Percentiles rank a stretch among this genome's conserved stretches.
phyloP scores from a whole-genome alignment of 1,140 invertebrate species.

The Elysia chlorotica region DNA sequence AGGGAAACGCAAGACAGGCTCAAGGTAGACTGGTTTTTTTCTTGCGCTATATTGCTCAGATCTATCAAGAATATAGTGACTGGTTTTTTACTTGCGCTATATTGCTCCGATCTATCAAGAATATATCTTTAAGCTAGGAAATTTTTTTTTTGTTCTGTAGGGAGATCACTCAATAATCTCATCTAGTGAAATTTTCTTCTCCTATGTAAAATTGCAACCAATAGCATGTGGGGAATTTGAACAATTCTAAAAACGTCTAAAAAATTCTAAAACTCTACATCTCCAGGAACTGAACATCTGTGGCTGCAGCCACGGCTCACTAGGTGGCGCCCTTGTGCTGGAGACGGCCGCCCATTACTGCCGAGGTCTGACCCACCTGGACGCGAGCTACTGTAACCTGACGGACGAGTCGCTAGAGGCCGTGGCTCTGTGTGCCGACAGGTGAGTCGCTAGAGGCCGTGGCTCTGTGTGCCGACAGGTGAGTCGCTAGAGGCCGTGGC shows the following conservation, averaged over 20 bases:
- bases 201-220: too few species aligned
- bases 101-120: too few species aligned
- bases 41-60: too few species aligned
- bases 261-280: not conserved
- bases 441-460: slow-evolving; percentile 28
- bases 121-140: too few species aligned
- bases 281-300: slow-evolving; percentile 55
- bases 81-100: too few species aligned
- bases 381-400: slow-evolving; percentile 56
- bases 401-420: slow-evolving; percentile 53
- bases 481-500: not conserved
- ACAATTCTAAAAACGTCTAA: too few species aligned
- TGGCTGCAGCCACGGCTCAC: slow-evolving; percentile 50
- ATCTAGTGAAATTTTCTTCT: too few species aligned
- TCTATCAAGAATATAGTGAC: too few species aligned
- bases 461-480: not conserved
- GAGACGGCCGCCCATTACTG: slow-evolving; percentile 49
- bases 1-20: slow-evolving; percentile 44
- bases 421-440: slow-evolving; percentile 46
- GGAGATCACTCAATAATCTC: too few species aligned
- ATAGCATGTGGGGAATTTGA: too few species aligned
- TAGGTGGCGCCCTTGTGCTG: slow-evolving; percentile 56
- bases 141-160: too few species aligned
- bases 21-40: too few species aligned
- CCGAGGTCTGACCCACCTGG: slow-evolving; percentile 53